Evolutionary conservation across 2,797 vertebrate species (phyloP).

Genomic region (Lindbergichthys nudifrons): DNA sequence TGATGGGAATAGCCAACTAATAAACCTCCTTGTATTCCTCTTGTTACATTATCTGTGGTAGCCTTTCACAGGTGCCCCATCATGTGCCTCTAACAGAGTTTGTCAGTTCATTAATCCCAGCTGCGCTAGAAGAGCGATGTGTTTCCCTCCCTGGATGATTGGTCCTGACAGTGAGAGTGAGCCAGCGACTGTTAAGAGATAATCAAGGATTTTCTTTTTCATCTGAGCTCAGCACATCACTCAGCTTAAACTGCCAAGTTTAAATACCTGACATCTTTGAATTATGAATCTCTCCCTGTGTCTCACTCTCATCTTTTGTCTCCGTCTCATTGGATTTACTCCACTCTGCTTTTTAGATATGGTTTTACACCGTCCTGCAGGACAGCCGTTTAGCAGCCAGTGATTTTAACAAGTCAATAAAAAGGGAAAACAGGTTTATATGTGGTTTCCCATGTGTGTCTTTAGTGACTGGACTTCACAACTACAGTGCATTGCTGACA

Average conservation of each 20-base stretch:
- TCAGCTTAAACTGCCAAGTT: constrained; percentile 71
- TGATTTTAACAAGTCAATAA: constrained; percentile 80
- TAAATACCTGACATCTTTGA: constrained; percentile 64
- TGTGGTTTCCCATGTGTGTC: constrained; percentile 55
- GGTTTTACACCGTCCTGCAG: constrained; percentile 67
- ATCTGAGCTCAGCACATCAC: constrained; percentile 55
- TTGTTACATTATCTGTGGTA: constrained; percentile 50
- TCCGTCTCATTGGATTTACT: constrained; percentile 37
- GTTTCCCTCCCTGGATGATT: constrained; percentile 62
- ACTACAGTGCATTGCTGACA: background rate
- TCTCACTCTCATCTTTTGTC: constrained; percentile 34
- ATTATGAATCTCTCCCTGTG: constrained; percentile 51
- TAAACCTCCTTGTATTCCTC: constrained; percentile 38
- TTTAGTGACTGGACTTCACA: constrained; percentile 31
- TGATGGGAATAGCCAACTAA: constrained; percentile 44
- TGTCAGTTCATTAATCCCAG: constrained; percentile 75
- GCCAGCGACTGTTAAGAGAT: constrained; percentile 66
- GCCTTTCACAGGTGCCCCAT: constrained; percentile 40
- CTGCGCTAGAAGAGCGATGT: constrained; percentile 63
- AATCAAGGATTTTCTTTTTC: constrained; percentile 43
- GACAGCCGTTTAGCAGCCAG: constrained; percentile 66
- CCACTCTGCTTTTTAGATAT: constrained; percentile 60
- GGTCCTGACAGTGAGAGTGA: constrained; percentile 65
- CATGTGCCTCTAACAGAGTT: constrained; percentile 55
- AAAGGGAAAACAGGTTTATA: constrained; percentile 57